These are phyloP conservation scores for Chrysoperla carnea DNA, from an alignment of 1,140 invertebrate genomes.

Conservation along the genomic window DNA sequence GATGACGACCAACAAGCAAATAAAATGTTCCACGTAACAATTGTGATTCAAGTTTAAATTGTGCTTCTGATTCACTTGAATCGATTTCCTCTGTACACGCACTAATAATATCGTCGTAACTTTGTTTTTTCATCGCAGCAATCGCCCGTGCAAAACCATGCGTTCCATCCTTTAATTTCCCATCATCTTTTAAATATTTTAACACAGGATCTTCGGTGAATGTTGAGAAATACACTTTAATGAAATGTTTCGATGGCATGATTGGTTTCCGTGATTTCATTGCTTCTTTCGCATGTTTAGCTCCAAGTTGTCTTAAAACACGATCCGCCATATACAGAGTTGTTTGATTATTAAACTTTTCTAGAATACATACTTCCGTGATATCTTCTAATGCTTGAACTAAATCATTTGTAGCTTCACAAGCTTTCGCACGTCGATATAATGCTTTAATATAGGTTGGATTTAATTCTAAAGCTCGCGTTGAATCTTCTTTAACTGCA, in stretches of 20 bases:
- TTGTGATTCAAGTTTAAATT: slow-evolving; percentile 41
- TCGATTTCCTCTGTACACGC: slow-evolving; percentile 69
- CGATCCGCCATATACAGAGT: slow-evolving; percentile 68
- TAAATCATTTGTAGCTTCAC: slow-evolving; percentile 60
- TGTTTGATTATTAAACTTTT: slow-evolving; percentile 66
- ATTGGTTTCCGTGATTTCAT: slow-evolving; percentile 45
- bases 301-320: slow-evolving; percentile 62
- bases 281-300: slow-evolving; percentile 49
- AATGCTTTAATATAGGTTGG: slow-evolving; percentile 81
- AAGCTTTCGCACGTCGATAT: slow-evolving; percentile 61
- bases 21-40: slow-evolving; percentile 71
- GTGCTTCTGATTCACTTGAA: slow-evolving; percentile 29
- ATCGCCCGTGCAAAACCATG: slow-evolving; percentile 48
- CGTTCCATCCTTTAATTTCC: slow-evolving; percentile 32
- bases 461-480: slow-evolving; percentile 68
- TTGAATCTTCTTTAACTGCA: slow-evolving; percentile 73
- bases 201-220: slow-evolving; percentile 66
- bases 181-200: slow-evolving; percentile 13
- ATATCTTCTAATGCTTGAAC: slow-evolving; percentile 76
- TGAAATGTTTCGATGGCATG: slow-evolving; percentile 68
- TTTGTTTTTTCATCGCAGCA: slow-evolving; percentile 40
- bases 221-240: slow-evolving; percentile 70
- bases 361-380: slow-evolving; percentile 78
- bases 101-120: slow-evolving; percentile 61
- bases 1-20: slow-evolving; percentile 51